A percentile compares a stretch with the other conserved stretches of the same genome.
Conservation (phyloP, 2,113 vertebrate species). For the Clupea harengus region DNA sequence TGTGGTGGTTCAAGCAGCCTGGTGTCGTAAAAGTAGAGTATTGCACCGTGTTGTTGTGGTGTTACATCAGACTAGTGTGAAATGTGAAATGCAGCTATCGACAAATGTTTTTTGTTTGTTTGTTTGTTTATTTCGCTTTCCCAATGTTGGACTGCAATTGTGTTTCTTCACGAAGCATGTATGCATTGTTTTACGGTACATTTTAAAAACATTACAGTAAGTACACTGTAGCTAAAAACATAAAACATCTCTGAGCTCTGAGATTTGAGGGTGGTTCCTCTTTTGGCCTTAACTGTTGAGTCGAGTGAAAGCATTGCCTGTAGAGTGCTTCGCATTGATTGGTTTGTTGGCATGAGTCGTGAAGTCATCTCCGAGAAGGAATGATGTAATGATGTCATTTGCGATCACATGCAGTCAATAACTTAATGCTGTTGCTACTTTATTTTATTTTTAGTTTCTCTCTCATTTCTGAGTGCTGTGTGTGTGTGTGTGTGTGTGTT, state of each 20-base stretch:
- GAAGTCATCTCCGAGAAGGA: neutral
- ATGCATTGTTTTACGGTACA: neutral
- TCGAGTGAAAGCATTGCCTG: neutral
- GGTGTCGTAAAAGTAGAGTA: neutral
- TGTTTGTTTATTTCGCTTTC: neutral
- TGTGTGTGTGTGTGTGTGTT: too few species aligned
- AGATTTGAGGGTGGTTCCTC: neutral
- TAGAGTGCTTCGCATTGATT: neutral
- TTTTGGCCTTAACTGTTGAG: neutral
- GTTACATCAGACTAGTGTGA: neutral
- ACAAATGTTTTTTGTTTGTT: neutral
- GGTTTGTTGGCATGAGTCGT: neutral
- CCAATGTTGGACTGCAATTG: neutral
- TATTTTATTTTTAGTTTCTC: neutral
- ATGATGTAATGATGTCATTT: slow-evolving; percentile 2
- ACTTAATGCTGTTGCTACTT: neutral
- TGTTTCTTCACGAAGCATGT: neutral
- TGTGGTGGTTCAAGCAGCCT: neutral
- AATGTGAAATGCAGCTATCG: neutral
- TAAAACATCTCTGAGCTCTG: neutral
- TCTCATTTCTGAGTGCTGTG: too few species aligned
- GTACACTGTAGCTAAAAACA: neutral
- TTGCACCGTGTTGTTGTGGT: neutral
- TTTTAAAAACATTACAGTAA: neutral
- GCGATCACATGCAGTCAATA: neutral